phyloP scores from a whole-genome alignment of 1,140 invertebrate genomes.

The Caenorhabditis tropicalis region DNA sequence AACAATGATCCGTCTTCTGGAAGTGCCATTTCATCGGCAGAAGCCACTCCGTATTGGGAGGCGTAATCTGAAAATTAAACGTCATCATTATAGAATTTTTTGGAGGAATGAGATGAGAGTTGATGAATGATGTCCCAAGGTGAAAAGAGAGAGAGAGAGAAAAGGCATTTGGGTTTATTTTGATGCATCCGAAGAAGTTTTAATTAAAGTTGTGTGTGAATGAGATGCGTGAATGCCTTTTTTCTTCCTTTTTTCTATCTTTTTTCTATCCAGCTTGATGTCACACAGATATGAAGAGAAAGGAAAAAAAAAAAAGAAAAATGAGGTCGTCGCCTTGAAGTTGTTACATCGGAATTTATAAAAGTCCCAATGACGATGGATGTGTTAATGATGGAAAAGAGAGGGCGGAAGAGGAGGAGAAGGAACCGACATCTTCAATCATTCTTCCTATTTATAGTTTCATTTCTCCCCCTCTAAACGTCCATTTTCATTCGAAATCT shows the following conservation, averaged over 20 bases:
- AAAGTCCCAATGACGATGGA: neutral
- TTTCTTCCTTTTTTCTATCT: neutral
- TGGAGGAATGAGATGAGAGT: neutral
- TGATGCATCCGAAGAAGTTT: conserved; percentile 27
- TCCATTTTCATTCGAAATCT: no score
- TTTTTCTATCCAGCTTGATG: neutral
- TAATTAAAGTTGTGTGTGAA: conserved; percentile 36
- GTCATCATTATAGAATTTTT: neutral
- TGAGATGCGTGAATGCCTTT: conserved; percentile 13
- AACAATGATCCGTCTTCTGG: conserved; percentile 4
- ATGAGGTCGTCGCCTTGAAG: neutral
- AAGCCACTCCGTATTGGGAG: conserved; percentile 1
- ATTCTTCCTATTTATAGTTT: no score
- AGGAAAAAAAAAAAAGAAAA: neutral
- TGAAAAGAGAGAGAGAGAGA: neutral
- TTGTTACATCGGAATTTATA: neutral
- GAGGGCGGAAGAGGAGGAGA: no score
- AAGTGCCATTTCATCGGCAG: conserved; percentile 13
- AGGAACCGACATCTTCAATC: no score
- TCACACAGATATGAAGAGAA: conserved; percentile 14
- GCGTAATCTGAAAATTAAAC: conserved; percentile 5
- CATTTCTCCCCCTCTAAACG: no score
- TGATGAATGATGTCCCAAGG: conserved; percentile 9
- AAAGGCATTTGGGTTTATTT: conserved; percentile 10
- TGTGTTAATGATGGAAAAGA: neutral